Percentiles rank a stretch among this genome's conserved stretches.
These are phyloP conservation scores for Alitta virens DNA, from an alignment of 2,888 invertebrate genomes.

Conservation along the genomic window DNA sequence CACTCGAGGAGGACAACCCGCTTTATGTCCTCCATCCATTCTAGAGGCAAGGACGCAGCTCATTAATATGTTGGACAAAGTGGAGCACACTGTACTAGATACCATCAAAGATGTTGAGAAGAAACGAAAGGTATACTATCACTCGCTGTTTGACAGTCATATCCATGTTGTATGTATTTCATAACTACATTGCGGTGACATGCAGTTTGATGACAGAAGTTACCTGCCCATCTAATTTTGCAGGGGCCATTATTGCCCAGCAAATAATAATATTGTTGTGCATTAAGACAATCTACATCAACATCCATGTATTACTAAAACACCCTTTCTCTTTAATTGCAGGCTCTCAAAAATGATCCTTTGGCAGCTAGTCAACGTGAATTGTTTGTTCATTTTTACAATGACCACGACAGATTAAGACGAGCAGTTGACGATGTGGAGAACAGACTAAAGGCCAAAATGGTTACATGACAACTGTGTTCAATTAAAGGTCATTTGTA, in stretches of 20 bases:
- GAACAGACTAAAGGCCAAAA: constrained; percentile 31
- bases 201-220: no score
- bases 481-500: no score
- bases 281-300: no score
- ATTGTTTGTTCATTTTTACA: constrained; percentile 45
- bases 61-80: constrained; percentile 34
- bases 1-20: constrained; percentile 39
- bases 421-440: constrained; percentile 37
- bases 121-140: constrained; percentile 49
- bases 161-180: no score
- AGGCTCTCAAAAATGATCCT: constrained; percentile 42
- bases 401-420: constrained; percentile 37
- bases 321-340: constrained; percentile 22
- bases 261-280: no score
- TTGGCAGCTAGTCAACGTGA: constrained; percentile 40
- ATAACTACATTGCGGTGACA: no score
- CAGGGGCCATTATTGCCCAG: no score
- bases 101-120: constrained; percentile 39
- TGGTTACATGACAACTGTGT: background rate
- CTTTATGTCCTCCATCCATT: constrained; percentile 40
- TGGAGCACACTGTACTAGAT: constrained; percentile 40
- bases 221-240: no score
- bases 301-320: no score
- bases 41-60: constrained; percentile 38
- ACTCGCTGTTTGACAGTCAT: no score